Evolutionary conservation across 1,140 invertebrate species (phyloP).

Genomic region (Drosophila suzukii): DNA sequence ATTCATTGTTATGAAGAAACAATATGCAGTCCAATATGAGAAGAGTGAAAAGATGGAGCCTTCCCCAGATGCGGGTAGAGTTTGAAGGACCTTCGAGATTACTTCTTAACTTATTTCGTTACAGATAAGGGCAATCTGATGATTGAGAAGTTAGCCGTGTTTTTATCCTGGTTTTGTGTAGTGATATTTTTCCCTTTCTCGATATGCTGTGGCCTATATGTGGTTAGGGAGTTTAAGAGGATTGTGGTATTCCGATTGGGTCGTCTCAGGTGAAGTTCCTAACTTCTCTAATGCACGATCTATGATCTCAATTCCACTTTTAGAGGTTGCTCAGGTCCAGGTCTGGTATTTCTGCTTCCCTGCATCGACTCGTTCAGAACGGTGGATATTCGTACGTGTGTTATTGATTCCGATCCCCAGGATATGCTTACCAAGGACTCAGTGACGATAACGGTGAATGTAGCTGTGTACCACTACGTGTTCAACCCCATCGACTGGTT

Average conservation of each 20-base stretch:
- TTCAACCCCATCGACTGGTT: conserved; percentile 91
- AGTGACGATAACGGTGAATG: conserved; percentile 91
- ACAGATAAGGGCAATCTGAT: background rate
- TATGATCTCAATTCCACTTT: background rate
- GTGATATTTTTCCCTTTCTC: conserved; percentile 92
- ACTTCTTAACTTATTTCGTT: too few relatives aligned
- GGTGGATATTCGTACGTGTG: conserved; percentile 89
- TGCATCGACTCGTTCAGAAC: conserved; percentile 90
- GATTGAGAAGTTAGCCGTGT: conserved; percentile 89
- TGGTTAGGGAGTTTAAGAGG: conserved; percentile 89
- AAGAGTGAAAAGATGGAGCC: background rate
- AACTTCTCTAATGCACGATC: too few relatives aligned
- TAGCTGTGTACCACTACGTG: conserved; percentile 91
- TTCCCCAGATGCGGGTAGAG: background rate
- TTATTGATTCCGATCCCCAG: conserved; percentile 89
- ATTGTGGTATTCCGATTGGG: conserved; percentile 95
- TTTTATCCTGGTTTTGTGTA: conserved; percentile 90
- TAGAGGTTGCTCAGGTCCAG: conserved; percentile 61
- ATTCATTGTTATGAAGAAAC: conserved; percentile 15
- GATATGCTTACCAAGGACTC: conserved; percentile 91
- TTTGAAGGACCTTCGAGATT: too few relatives aligned
- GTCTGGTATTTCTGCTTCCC: conserved; percentile 89
- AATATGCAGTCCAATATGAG: background rate
- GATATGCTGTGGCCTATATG: conserved; percentile 91
- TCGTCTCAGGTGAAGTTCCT: conserved; percentile 86